Conservation (phyloP, 2,888 invertebrate genomes). For the Leptinotarsa peninsularis region DNA sequence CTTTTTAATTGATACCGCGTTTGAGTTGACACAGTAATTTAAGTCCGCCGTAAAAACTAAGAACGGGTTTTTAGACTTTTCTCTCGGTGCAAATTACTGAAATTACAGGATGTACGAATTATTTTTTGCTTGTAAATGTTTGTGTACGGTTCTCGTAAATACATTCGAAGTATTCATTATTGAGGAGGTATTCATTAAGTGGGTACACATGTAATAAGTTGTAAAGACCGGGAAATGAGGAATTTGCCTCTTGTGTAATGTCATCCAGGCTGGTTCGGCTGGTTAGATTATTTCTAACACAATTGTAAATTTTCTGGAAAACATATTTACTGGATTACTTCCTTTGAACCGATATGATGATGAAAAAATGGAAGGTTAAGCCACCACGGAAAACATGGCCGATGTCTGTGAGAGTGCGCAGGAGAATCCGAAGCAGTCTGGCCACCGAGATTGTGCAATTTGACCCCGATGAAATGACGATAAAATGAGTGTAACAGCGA, state of each 20-base stretch:
- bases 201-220: not conserved
- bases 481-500: no score
- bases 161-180: slow-evolving; percentile 11
- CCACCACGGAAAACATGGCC: no score
- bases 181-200: slow-evolving; percentile 9
- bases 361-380: no score
- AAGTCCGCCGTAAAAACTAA: slow-evolving; percentile 13
- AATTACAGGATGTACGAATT: slow-evolving; percentile 26
- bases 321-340: no score
- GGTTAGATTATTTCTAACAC: no score
- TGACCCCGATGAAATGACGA: no score
- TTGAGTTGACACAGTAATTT: slow-evolving; percentile 21
- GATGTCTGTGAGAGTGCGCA: no score
- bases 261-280: no score
- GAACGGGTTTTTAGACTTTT: slow-evolving; percentile 1
- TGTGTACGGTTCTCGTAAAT: slow-evolving; percentile 13
- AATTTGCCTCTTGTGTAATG: not conserved
- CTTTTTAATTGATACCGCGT: slow-evolving; percentile 19
- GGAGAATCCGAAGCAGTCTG: no score
- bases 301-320: no score
- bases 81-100: slow-evolving; percentile 20
- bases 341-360: no score
- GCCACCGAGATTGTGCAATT: no score
- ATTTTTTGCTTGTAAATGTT: slow-evolving; percentile 19
- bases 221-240: slow-evolving; percentile 5